These are phyloP conservation scores for Hydra vulgaris DNA, from an alignment of 30 jellyfish, hydroid and myxozoan genomes.

Conservation along the genomic window DNA sequence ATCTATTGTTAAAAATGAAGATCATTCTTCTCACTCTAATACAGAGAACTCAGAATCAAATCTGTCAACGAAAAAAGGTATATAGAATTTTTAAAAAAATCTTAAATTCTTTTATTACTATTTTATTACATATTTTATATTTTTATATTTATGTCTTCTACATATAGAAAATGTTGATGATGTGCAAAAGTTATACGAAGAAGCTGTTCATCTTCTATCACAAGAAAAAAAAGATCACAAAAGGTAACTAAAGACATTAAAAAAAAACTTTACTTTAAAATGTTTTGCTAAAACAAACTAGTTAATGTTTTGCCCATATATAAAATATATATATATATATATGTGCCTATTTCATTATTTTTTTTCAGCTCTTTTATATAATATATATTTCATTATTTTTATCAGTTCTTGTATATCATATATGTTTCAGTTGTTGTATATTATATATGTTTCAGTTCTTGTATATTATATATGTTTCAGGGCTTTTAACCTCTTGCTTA, in stretches of 20 bases:
- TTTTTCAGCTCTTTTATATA: no score
- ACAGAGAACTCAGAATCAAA: neutral
- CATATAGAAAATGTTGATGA: neutral
- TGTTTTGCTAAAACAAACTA: neutral
- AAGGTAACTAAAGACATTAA: slow-evolving; percentile 25
- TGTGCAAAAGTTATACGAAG: slow-evolving; percentile 8
- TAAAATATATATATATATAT: no score
- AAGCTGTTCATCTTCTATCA: slow-evolving; percentile 39
- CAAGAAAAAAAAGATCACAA: slow-evolving; percentile 48
- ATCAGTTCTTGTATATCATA: no score
- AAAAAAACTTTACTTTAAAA: neutral
- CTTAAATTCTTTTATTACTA: no score
- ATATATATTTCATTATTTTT: no score
- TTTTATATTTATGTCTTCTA: neutral
- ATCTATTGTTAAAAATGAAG: neutral
- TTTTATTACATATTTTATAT: neutral
- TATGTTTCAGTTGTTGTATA: no score
- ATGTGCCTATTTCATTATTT: no score
- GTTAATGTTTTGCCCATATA: no score
- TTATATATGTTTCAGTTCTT: no score
- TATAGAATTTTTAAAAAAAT: no score
- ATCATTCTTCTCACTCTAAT: neutral
- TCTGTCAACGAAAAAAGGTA: neutral
- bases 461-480: slow-evolving; percentile 21
- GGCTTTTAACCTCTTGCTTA: slow-evolving; percentile 50